Base-by-base conservation (phyloP, 2,888 invertebrate species). In the Thymelicus acteon region DNA sequence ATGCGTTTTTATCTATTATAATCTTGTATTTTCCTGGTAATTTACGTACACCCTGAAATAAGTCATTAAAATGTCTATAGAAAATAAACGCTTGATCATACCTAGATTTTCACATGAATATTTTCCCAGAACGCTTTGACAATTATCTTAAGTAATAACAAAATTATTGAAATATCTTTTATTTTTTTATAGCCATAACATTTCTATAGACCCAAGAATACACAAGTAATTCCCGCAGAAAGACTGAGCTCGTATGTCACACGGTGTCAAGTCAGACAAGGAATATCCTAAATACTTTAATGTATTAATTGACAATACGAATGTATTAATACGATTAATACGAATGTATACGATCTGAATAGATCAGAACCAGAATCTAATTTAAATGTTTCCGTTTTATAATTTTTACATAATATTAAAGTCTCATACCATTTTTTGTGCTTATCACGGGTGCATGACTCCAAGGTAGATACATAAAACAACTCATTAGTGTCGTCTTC, bases 221-320 rank as follows among this genome's bases (percentile, higher is more conserved):
- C 67, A 57, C 54, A 74, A 49, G 54, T 63, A 47, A 47, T 72
- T 69, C 1, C 72, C 74, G 60, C 67, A 70, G 62, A 72, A 73
- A 4, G 73, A 73, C 52, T 73, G 49, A 5, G 67, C 72, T n/a
- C 57, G 44, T 8, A 57, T 68, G 15, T 49, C 49, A 49, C 49
- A 49, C n/a, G 49, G 49, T 49, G 49, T 15, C 49, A 49, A 49
- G 15, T 49, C 49, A 49, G 15, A 49, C 15, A 49, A 49, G 5
- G 49, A 49, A 49, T 49, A 49, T 15, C 49, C 49, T 49, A 49
- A 49, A 49, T 15, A 49, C 6, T 49, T 49, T 49, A 49, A 49
- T 15, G 49, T 49, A 49, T 6, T 49, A 15, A 49, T 4, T 6
- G 49, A 49, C 15, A 49, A 49, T 6, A 49, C 49, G n/a, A n/a